Evolutionary conservation across 2,113 vertebrate genomes (phyloP).

Genomic region (Puntigrus tetrazona): DNA sequence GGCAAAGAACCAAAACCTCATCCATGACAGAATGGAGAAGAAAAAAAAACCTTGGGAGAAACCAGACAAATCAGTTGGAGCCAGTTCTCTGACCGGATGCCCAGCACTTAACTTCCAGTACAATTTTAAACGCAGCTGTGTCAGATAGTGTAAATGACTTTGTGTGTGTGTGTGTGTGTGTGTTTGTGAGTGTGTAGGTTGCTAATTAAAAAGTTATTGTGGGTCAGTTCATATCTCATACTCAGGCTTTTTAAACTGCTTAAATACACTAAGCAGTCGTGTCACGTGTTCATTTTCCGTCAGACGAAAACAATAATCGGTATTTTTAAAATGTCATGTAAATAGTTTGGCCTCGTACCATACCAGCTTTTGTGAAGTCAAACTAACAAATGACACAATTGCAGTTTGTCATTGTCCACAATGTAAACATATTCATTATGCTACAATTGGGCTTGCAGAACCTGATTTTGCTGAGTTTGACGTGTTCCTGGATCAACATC

Average conservation of each 20-base stretch:
- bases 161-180: too few species aligned
- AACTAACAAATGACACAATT: neutral
- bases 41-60: too few species aligned
- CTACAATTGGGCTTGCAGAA: neutral
- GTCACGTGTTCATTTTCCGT: neutral
- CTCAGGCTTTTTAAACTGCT: neutral
- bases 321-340: neutral
- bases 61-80: too few species aligned
- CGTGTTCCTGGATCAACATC: too few species aligned
- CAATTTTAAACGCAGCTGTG: too few species aligned
- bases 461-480: too few species aligned
- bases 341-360: neutral
- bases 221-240: neutral
- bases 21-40: too few species aligned
- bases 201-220: neutral
- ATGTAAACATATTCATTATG: neutral
- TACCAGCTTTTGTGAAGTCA: neutral
- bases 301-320: neutral
- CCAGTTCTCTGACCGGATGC: too few species aligned
- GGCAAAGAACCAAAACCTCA: too few species aligned
- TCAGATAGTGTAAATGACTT: too few species aligned
- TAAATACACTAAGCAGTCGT: neutral
- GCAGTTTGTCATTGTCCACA: neutral
- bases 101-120: too few species aligned
- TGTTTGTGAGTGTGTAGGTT: too few species aligned